These are phyloP conservation scores for Rutilus rutilus DNA, from an alignment of 2,113 vertebrate species.

Conservation along the genomic window DNA sequence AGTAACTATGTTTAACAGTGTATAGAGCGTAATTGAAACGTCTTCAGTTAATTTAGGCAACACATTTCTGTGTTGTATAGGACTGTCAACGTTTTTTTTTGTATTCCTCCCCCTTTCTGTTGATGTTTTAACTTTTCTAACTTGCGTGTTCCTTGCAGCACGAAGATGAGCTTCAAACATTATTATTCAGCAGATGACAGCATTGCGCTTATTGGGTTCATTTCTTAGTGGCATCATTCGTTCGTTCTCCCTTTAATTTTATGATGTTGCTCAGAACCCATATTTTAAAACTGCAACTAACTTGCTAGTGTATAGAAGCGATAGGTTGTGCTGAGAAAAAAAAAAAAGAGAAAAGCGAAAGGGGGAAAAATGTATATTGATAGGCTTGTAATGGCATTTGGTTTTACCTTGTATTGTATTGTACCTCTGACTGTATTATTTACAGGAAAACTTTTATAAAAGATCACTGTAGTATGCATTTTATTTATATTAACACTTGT, in stretches of 20 bases:
- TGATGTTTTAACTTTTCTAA: constrained; percentile 58
- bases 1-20: constrained; percentile 51
- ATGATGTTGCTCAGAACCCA: constrained; percentile 42
- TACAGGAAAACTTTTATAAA: constrained; percentile 69
- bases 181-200: constrained; percentile 55
- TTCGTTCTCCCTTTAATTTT: constrained; percentile 30
- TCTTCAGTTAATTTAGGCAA: constrained; percentile 46
- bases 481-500: constrained; percentile 79
- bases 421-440: constrained; percentile 68
- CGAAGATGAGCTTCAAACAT: constrained; percentile 57
- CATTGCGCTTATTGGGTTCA: constrained; percentile 48
- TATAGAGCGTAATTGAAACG: constrained; percentile 49
- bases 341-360: constrained; percentile 26
- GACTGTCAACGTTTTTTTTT: constrained; percentile 43
- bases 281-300: constrained; percentile 50
- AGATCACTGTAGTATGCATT: constrained; percentile 71
- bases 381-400: constrained; percentile 57
- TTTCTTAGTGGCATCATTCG: constrained; percentile 55
- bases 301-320: constrained; percentile 58
- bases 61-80: constrained; percentile 51
- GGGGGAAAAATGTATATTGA: constrained; percentile 60
- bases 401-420: constrained; percentile 67
- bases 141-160: constrained; percentile 58
- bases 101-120: constrained; percentile 40
- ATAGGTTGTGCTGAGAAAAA: constrained; percentile 57